phyloP scores from a whole-genome alignment of 2,888 invertebrate genomes.

The Crematogaster levior region DNA sequence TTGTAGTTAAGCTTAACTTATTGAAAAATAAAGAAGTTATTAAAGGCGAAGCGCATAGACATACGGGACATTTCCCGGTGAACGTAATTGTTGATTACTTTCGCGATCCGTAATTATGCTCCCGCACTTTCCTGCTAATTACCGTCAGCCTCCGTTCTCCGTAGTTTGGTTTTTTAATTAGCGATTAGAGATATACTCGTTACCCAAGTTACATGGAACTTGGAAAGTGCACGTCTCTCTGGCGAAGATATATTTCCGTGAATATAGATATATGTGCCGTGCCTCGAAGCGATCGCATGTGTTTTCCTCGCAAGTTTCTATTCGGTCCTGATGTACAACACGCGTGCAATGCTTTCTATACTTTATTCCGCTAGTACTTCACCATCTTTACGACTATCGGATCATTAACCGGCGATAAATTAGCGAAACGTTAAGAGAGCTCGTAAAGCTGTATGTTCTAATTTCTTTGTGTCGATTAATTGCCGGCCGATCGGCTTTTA shows the following conservation, averaged over 20 bases:
- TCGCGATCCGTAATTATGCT: conserved; percentile 75
- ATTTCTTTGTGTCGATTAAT: conserved; percentile 33
- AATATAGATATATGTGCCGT: neutral
- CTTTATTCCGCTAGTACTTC: conserved; percentile 42
- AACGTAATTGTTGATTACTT: conserved; percentile 73
- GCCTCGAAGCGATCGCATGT: neutral
- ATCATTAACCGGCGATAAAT: conserved; percentile 51
- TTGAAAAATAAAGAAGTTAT: neutral
- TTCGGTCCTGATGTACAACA: conserved; percentile 24
- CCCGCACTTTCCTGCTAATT: conserved; percentile 76
- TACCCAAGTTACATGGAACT: conserved; percentile 11
- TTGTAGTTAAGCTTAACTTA: neutral
- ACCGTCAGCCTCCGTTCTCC: conserved; percentile 64
- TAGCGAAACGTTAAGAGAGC: conserved; percentile 34
- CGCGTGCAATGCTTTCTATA: conserved; percentile 50
- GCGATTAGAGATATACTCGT: conserved; percentile 54
- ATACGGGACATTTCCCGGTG: conserved; percentile 43
- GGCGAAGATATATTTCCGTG: conserved; percentile 30
- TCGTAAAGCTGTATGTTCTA: conserved; percentile 15
- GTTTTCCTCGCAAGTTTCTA: conserved; percentile 37
- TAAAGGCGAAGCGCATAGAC: neutral
- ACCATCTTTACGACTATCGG: conserved; percentile 43
- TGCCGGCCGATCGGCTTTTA: neutral
- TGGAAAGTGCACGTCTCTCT: conserved; percentile 33
- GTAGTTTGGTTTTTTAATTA: conserved; percentile 70